Evolutionary conservation across 2,888 invertebrate genomes (phyloP), one percentile per base, ranked within the genome.

Genomic region (Drosophila koepferae): DNA sequence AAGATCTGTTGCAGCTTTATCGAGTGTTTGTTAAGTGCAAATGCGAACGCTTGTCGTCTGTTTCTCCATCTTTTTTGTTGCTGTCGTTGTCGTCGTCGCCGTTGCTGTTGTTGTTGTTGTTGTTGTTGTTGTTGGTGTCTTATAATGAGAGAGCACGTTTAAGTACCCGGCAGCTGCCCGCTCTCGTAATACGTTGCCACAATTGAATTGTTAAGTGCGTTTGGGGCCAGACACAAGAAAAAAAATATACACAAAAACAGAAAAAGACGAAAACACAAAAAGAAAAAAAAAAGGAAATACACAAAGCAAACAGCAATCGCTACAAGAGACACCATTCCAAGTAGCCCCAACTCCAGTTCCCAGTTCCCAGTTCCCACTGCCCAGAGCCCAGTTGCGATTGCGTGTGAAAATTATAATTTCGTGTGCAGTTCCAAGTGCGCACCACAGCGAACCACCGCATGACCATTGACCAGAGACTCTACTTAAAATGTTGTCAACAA

Each of bases 331-430:
- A 48, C 72, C 60, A 80, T 74, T 80, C 59, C 70, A 70, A 58
- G 59, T 60, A 28, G 49, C 31, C 51, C 66, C 58, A 54, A 49
- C 48, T 40, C 55, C 51, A 66, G 41, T 28, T 44, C 36, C 51
- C 18, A 36, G 38, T 10, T 46, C 20, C 14, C 44, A 44, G 31
- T 31, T 49, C 51, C 34, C 41, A 55, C 28, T 28, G 28, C 43
- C 61, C 44, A 36, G n/a, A 55, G 41, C 40, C 43, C 46, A 48
- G 44, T 66, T 71, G 66, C 77, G 82, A 76, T 91, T 91, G 90
- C 90, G 91, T 91, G 90, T 91, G 90, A 91, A 91, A 91, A 91
- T 91, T 86, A 88, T 86, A 87, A 88, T 90, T 87, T 86, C 80
- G 78, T 89, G 86, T 81, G 86, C 83, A 84, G 79, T 66, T 78